phyloP scores from a whole-genome alignment of 1,140 invertebrate genomes.

The Fopius arisanus region DNA sequence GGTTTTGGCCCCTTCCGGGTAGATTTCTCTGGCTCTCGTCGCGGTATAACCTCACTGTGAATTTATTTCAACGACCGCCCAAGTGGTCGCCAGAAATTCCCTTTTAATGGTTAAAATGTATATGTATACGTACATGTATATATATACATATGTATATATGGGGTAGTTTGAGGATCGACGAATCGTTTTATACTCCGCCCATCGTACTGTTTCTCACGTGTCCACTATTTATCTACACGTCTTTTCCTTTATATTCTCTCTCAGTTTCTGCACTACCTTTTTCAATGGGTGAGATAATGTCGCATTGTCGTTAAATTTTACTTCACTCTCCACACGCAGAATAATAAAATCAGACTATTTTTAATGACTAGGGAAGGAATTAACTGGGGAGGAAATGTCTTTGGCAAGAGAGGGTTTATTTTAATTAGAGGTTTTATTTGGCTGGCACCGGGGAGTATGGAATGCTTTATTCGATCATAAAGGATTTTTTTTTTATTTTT shows the following conservation, averaged over 20 bases:
- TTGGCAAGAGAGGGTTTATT: neutral
- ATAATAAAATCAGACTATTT: neutral
- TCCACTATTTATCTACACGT: neutral
- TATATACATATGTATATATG: no score
- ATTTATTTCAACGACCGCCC: slow-evolving; percentile 23
- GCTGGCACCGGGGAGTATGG: neutral
- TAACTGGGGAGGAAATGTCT: neutral
- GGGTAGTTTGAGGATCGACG: neutral
- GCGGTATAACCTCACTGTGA: neutral
- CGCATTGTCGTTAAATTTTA: neutral
- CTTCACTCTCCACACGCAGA: neutral
- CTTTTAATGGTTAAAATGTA: slow-evolving; percentile 22
- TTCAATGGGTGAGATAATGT: neutral
- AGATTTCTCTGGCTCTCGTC: neutral
- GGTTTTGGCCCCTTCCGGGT: slow-evolving; percentile 21
- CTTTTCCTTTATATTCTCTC: neutral
- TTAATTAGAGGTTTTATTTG: neutral
- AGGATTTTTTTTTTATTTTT: neutral
- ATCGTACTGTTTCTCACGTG: neutral
- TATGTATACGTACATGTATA: neutral
- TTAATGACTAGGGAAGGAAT: neutral
- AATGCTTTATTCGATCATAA: neutral
- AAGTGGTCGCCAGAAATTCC: slow-evolving; percentile 28
- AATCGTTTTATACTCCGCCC: slow-evolving; percentile 24
- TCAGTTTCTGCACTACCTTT: neutral